Conservation (phyloP, 2,797 vertebrate genomes). For the Smutsia gigantea region DNA sequence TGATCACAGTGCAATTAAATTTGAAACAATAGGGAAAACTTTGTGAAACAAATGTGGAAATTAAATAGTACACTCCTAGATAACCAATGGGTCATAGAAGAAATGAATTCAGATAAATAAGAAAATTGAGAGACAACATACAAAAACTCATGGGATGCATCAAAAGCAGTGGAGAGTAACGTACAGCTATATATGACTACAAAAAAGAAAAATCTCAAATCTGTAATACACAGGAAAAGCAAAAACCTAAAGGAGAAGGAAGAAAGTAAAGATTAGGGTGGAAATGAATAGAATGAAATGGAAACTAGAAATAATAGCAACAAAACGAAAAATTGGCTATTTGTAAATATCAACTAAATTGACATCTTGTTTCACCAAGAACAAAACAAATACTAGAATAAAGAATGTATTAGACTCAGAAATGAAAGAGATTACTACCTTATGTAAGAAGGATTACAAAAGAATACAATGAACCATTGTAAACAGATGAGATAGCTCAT, state of each 20-base stretch:
- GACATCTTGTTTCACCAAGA: neutral
- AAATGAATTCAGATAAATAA: neutral
- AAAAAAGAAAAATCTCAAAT: neutral
- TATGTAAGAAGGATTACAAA: neutral
- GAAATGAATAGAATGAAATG: neutral
- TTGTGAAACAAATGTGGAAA: neutral
- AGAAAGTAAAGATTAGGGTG: neutral
- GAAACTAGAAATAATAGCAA: neutral
- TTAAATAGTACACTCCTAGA: neutral
- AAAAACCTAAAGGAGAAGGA: neutral
- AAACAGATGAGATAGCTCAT: neutral
- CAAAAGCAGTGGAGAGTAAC: neutral
- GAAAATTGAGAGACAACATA: neutral
- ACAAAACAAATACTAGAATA: neutral
- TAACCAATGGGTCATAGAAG: neutral
- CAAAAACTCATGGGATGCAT: neutral
- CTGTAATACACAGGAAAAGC: neutral
- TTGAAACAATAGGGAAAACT: neutral
- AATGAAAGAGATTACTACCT: neutral
- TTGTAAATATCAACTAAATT: neutral
- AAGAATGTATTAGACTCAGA: neutral
- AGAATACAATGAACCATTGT: neutral
- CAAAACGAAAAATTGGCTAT: neutral
- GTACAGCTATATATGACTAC: neutral
- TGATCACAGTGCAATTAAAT: neutral